Conservation (phyloP, 2,113 vertebrate genomes). For the Triplophysa siluroides region DNA sequence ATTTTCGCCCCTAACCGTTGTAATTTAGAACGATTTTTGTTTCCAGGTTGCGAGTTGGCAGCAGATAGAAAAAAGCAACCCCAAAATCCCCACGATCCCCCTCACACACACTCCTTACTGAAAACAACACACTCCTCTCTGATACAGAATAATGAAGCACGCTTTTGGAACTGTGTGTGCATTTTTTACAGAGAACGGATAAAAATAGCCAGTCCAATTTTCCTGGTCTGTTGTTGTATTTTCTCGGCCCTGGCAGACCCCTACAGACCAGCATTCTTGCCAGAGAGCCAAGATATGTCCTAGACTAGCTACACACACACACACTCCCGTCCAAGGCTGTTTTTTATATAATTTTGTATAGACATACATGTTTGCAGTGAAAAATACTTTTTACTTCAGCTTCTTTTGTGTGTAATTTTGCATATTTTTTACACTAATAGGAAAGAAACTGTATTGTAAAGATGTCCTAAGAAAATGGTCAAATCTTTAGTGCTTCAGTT, state of each 20-base stretch:
- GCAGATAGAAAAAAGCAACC: slow-evolving; percentile 39
- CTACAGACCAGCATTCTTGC: slow-evolving; percentile 61
- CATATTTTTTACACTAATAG: not conserved
- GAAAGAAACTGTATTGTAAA: too few species aligned
- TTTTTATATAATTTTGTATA: slow-evolving; percentile 23
- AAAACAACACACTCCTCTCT: slow-evolving; percentile 7
- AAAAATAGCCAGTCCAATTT: slow-evolving; percentile 61
- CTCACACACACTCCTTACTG: slow-evolving; percentile 21
- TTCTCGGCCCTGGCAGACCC: slow-evolving; percentile 60
- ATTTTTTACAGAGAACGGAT: slow-evolving; percentile 50
- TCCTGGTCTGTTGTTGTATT: slow-evolving; percentile 56
- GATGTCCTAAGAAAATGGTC: too few species aligned
- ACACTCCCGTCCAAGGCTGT: slow-evolving; percentile 32
- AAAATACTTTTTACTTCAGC: too few species aligned
- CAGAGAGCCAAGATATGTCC: slow-evolving; percentile 60
- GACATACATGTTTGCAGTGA: too few species aligned
- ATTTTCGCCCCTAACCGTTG: not conserved
- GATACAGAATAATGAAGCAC: slow-evolving; percentile 29
- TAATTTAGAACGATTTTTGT: slow-evolving; percentile 16
- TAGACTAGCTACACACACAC: slow-evolving; percentile 50
- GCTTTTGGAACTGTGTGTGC: slow-evolving; percentile 30
- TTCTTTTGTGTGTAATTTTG: too few species aligned
- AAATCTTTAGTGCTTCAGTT: too few species aligned
- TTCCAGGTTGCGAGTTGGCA: slow-evolving; percentile 16
- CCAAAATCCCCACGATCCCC: slow-evolving; percentile 19